Evolutionary conservation across 2,888 invertebrate species (phyloP).

Genomic region (Drosophila antonietae): DNA sequence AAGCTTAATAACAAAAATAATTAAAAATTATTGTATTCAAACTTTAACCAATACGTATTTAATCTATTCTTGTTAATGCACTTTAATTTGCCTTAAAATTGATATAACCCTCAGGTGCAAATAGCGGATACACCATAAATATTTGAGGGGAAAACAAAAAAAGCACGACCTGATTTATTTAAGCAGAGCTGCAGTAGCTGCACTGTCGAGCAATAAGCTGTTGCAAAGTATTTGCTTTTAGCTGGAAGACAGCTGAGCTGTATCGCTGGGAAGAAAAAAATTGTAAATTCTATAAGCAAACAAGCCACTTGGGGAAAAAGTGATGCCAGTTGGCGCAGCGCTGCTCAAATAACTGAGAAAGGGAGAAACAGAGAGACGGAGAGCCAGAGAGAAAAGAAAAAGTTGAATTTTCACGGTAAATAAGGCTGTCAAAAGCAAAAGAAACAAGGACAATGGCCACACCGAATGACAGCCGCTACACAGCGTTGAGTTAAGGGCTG

Average conservation of each 20-base stretch:
- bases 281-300: slow-evolving; percentile 66
- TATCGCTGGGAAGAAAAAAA: slow-evolving; percentile 40
- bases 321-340: slow-evolving; percentile 22
- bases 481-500: neutral
- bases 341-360: slow-evolving; percentile 16
- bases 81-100: neutral
- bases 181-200: slow-evolving; percentile 12
- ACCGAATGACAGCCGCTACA: slow-evolving; percentile 22
- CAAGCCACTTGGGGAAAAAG: slow-evolving; percentile 61
- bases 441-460: slow-evolving; percentile 44
- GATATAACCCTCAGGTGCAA: neutral
- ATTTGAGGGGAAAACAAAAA: neutral
- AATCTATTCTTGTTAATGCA: too few species aligned
- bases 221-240: neutral
- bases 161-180: slow-evolving; percentile 24
- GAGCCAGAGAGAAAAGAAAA: slow-evolving; percentile 25
- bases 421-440: slow-evolving; percentile 53
- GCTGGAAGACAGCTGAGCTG: slow-evolving; percentile 12
- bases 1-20: too few species aligned
- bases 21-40: too few species aligned
- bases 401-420: slow-evolving; percentile 67
- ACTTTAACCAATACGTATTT: too few species aligned
- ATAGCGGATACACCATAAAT: slow-evolving; percentile 24
- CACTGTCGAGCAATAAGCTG: neutral
- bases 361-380: slow-evolving; percentile 44